Percentiles rank a stretch among this genome's conserved stretches.
phyloP scores from a whole-genome alignment of 2,888 invertebrate genomes.

The Phytoseiulus persimilis region DNA sequence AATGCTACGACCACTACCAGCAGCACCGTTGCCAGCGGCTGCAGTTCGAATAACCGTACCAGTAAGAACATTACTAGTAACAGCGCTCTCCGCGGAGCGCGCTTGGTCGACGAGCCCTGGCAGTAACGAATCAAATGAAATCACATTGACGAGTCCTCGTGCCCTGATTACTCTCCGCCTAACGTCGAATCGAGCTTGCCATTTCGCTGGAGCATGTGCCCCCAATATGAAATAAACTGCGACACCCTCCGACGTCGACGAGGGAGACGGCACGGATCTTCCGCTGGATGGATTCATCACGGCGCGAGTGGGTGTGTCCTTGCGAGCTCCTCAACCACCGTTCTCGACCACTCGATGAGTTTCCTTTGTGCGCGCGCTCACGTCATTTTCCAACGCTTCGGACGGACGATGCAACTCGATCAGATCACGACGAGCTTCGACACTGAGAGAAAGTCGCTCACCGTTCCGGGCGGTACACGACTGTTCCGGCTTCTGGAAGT shows the following conservation, averaged over 20 bases:
- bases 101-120: background rate
- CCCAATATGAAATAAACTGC: too few species aligned
- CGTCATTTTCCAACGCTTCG: too few species aligned
- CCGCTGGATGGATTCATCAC: too few species aligned
- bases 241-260: too few species aligned
- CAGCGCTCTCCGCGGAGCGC: background rate
- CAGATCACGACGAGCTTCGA: too few species aligned
- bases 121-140: background rate
- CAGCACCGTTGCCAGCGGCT: background rate
- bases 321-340: too few species aligned
- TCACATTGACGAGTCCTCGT: background rate
- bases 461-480: background rate
- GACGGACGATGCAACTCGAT: too few species aligned
- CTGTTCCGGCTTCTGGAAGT: background rate
- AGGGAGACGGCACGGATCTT: too few species aligned
- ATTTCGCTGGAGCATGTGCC: too few species aligned
- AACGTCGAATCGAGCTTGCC: background rate
- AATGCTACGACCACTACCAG: background rate
- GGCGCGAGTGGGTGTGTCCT: too few species aligned
- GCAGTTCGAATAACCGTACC: background rate
- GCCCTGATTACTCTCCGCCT: background rate
- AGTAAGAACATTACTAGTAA: background rate
- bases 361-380: too few species aligned
- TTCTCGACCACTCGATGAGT: too few species aligned
- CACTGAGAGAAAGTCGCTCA: background rate